phyloP scores from a whole-genome alignment of 2,113 vertebrate species.

The Dipodomys stephensi region DNA sequence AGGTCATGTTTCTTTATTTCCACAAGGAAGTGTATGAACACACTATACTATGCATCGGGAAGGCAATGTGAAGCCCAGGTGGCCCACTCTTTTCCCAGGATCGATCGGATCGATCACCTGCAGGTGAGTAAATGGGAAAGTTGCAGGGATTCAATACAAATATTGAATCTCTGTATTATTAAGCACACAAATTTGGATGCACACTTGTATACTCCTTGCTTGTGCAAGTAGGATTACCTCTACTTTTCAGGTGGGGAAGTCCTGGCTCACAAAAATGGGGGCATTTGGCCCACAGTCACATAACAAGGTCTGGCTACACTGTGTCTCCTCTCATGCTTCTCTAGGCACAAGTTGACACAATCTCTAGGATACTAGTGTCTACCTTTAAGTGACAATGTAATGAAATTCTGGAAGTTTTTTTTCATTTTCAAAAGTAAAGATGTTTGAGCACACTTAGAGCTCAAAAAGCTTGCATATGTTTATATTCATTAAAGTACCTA shows the following conservation, averaged over 20 bases:
- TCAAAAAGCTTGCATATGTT: conserved; percentile 13
- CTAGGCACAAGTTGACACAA: background rate
- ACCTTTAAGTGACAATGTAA: background rate
- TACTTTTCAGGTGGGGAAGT: background rate
- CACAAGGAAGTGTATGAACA: background rate
- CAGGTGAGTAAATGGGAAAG: background rate
- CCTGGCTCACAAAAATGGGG: background rate
- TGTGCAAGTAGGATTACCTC: background rate
- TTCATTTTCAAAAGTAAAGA: conserved; percentile 36
- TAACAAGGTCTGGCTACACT: background rate
- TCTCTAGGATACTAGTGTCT: conserved; percentile 4
- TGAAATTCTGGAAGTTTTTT: background rate
- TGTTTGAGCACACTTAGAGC: background rate
- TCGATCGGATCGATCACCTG: background rate
- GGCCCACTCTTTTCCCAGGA: background rate
- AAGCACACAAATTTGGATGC: background rate
- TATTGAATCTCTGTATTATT: background rate
- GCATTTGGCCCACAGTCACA: background rate
- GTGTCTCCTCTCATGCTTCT: rapidly evolving
- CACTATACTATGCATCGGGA: background rate
- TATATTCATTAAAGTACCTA: background rate
- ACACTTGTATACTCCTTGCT: background rate
- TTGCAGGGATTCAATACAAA: background rate
- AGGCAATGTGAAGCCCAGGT: background rate
- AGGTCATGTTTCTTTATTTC: background rate